Evolutionary conservation across 2,113 vertebrate species (phyloP).

Genomic region (Podarcis cretensis): DNA sequence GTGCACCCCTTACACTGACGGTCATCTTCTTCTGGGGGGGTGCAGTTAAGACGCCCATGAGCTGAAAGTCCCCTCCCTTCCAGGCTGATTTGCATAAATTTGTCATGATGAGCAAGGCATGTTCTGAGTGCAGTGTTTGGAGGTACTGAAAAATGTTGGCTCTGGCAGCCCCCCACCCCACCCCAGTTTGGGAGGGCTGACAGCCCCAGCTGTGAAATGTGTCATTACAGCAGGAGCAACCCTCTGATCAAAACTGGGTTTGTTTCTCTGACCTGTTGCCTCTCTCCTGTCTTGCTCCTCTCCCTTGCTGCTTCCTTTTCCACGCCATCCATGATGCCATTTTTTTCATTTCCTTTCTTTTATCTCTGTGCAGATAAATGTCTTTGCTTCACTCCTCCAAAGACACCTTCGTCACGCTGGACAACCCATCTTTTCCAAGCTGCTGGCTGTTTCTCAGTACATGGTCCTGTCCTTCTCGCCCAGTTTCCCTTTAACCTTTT

Average conservation of each 20-base stretch:
- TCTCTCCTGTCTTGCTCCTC: neutral
- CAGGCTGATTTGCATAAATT: neutral
- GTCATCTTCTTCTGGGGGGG: neutral
- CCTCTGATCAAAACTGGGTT: conserved; percentile 27
- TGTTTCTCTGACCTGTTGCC: conserved; percentile 38
- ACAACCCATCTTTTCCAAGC: conserved; percentile 80
- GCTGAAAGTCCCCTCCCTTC: neutral
- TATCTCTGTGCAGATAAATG: conserved; percentile 92
- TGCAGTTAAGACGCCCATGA: neutral
- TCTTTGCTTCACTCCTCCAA: conserved; percentile 89
- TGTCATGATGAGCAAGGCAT: neutral
- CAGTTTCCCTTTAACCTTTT: conserved; percentile 70
- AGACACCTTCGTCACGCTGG: conserved; percentile 87
- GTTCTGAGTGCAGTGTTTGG: no score
- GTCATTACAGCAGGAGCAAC: conserved; percentile 26
- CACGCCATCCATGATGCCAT: conserved; percentile 53
- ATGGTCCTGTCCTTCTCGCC: conserved; percentile 72
- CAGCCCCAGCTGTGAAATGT: neutral
- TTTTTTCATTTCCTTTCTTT: conserved; percentile 75
- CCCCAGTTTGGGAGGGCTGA: neutral
- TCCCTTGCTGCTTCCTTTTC: conserved; percentile 11
- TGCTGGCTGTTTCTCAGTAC: conserved; percentile 82
- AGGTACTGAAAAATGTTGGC: neutral
- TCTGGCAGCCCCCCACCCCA: no score
- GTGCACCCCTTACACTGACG: no score